These are phyloP conservation scores for Cotesia vestalis DNA, from an alignment of 1,140 invertebrate species.

Conservation along the genomic window DNA sequence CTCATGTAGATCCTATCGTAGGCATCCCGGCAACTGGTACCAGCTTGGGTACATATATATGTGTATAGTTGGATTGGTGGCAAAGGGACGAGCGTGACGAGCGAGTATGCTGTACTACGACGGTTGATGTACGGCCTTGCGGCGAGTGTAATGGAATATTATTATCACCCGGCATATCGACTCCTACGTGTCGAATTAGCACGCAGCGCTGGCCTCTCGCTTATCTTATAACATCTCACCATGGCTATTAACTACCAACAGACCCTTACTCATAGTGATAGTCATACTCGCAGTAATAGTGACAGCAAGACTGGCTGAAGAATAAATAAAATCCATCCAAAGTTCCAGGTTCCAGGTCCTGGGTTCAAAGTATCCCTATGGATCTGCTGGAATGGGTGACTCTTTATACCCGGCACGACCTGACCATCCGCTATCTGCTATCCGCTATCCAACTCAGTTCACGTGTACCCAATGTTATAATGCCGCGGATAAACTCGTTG, in stretches of 20 bases:
- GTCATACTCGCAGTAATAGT: no score
- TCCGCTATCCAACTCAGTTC: constrained; percentile 14
- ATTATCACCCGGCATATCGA: constrained; percentile 63
- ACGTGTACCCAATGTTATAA: constrained; percentile 36
- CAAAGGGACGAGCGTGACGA: constrained; percentile 60
- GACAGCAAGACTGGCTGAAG: no score
- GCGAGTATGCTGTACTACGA: constrained; percentile 17
- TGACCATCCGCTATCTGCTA: background rate
- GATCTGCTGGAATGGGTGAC: background rate
- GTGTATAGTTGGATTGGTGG: constrained; percentile 16
- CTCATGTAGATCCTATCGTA: constrained; percentile 63
- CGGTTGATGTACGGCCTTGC: constrained; percentile 58
- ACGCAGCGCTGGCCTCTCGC: constrained; percentile 17
- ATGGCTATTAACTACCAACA: background rate
- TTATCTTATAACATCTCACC: constrained; percentile 24
- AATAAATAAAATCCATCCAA: no score
- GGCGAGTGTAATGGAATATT: constrained; percentile 60
- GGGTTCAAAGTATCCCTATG: background rate
- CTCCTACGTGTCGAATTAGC: constrained; percentile 60
- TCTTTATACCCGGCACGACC: constrained; percentile 20
- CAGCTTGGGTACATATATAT: constrained; percentile 6
- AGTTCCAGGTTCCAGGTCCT: no score
- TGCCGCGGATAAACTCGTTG: constrained; percentile 49
- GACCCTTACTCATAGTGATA: background rate
- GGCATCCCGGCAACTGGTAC: background rate